These are phyloP conservation scores for Cherax destructor DNA, from an alignment of 1,140 invertebrate species.

Conservation along the genomic window DNA sequence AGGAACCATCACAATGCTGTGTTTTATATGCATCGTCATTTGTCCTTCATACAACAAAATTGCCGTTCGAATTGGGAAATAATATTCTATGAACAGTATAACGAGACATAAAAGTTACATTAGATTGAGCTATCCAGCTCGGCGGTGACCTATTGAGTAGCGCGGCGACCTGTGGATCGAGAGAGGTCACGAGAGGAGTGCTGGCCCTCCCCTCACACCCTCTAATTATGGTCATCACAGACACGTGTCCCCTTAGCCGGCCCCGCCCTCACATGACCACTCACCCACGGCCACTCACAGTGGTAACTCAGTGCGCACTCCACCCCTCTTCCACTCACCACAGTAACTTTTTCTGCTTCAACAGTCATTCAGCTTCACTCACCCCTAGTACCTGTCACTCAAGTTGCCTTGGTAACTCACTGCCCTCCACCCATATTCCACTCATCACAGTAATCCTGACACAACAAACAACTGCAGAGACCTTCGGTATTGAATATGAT, in stretches of 20 bases:
- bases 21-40: too few relatives aligned
- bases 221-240: slow-evolving; percentile 4
- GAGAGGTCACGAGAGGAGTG: neutral
- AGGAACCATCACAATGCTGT: too few relatives aligned
- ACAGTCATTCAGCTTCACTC: too few relatives aligned
- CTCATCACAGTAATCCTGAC: neutral
- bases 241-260: neutral
- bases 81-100: too few relatives aligned
- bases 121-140: neutral
- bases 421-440: neutral
- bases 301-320: neutral
- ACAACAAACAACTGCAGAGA: too few relatives aligned
- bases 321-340: neutral
- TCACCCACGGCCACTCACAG: neutral
- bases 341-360: too few relatives aligned
- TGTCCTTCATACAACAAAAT: too few relatives aligned
- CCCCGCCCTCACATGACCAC: neutral
- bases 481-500: too few relatives aligned
- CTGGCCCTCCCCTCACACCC: slow-evolving; percentile 11
- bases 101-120: too few relatives aligned
- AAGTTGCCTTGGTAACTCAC: too few relatives aligned
- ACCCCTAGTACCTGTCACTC: too few relatives aligned
- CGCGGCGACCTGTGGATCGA: neutral
- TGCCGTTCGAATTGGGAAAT: too few relatives aligned
- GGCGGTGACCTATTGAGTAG: neutral